Base-by-base conservation (phyloP, 2,888 invertebrate genomes). In the Macroteleia sp. region DNA sequence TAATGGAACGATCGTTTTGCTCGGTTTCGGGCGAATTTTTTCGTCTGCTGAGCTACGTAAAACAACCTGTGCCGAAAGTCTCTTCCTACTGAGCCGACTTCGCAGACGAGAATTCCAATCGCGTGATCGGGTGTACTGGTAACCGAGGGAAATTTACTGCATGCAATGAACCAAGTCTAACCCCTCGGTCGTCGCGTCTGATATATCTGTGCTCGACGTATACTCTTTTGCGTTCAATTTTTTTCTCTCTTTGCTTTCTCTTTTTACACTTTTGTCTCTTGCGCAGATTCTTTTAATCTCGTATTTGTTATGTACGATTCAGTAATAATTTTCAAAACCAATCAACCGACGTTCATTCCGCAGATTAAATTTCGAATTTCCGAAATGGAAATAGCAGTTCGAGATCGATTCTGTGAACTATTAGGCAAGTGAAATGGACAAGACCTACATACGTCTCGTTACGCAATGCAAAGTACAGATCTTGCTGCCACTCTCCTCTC, bases 101-200 rank as follows among this genome's bases (percentile, higher is more conserved):
- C 69, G 70, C 59, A 79, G 80, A 78, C 82, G 78, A 81, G 82
- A 85, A 82, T 82, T 80, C 76, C 69, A 81, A 85, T 87, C 84
- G 86, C 87, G 88, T 88, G 87, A 86, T 88, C 82, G 81, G 81
- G 75, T 76, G 80, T 80, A 81, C 81, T 71, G 84, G 81, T 83
- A 84, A 79, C 82, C 82, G 81, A 83, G 81, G 85, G 86, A 87
- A 88, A 88, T 89, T 89, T 89, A 85, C 88, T 85, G 87, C 87
- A 87, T 87, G 86, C 87, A 82, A 87, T 87, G 86, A 85, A 84
- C 82, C 84, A 79, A 79, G 79, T 80, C 77, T 79, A 82, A 81
- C 74, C 79, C 80, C 78, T 79, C 77, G 61, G 50, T 66, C 73
- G 66, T 22, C 50, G 56, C 34, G 67, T 54, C 59, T 66, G 67